Base-by-base conservation (phyloP, 2,113 vertebrate species). In the Leptodactylus fuscus region DNA sequence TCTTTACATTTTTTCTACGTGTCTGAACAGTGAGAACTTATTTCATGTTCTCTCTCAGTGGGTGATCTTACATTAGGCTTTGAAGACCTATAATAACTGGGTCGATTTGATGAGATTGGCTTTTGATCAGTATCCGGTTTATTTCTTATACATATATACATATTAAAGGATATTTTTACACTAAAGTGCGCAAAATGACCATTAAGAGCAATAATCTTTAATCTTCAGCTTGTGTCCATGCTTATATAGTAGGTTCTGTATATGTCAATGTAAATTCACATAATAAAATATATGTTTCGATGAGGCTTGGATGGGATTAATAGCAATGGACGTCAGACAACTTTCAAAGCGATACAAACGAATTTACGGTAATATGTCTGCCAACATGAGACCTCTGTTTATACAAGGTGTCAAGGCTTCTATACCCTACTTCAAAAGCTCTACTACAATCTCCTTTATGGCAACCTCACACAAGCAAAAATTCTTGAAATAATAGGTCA, bases 81-180 rank as follows among this genome's bases (percentile, higher is more conserved):
- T 82, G 67, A 82, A 73, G 49, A 73, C 81, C 67, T 27, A 73
- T 49, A 82, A 82, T 70, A 44, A 41, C 11, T 29, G 32, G 44
- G 16, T 36, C 9, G 3, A 67, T 82, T 73, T 82, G 67, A 82
- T 71, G 46, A 38, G 15, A 5, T 24, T 34, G 38, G 29, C 81
- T 82, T 82, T 73, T 82, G 48, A 82, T 82, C 81, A 82, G 67
- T 70, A 82, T 69, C 67, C 69, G 46, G 24, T 73, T 73, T 73
- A 82, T 73, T 82, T n/a, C 15, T 82, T 71, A 27, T 44, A 69
- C 9, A 24, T 58, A 36, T 32, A 73, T 51, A 27, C 46, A 24
- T 48, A 82, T 53, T 73, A 73, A 82, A 73, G 65, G 15, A 55
- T 82, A 8, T 73, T 58, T 82, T 82, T 46, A 49, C 44, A 53